Evolutionary conservation across 1,140 invertebrate genomes (phyloP).

Genomic region (Hyphantria cunea): DNA sequence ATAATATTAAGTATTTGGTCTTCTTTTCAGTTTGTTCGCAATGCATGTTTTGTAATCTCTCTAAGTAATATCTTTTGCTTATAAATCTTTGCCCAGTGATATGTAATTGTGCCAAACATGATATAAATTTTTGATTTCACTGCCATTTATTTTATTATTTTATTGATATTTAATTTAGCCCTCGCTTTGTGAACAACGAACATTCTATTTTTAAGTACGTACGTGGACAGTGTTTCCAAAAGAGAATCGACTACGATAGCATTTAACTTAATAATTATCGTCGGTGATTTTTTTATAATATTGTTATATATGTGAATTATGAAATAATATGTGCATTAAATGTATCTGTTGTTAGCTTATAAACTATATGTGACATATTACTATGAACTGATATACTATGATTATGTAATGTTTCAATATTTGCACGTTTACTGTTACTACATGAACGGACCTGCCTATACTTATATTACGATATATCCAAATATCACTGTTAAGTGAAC

Average conservation of each 20-base stretch:
- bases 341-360: slow-evolving; percentile 46
- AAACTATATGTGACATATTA: slow-evolving; percentile 36
- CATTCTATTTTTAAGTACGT: slow-evolving; percentile 48
- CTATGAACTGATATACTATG: slow-evolving; percentile 33
- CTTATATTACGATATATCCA: slow-evolving; percentile 29
- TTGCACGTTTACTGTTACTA: slow-evolving; percentile 25
- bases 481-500: slow-evolving; percentile 53
- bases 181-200: slow-evolving; percentile 48
- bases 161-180: slow-evolving; percentile 36
- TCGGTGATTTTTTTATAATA: slow-evolving; percentile 40
- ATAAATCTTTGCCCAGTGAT: slow-evolving; percentile 25
- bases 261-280: slow-evolving; percentile 54
- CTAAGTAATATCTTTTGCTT: slow-evolving; percentile 17
- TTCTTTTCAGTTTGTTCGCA: slow-evolving; percentile 14
- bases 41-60: slow-evolving; percentile 10
- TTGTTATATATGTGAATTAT: slow-evolving; percentile 45
- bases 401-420: slow-evolving; percentile 13
- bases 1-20: slow-evolving; percentile 30
- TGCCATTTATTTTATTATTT: slow-evolving; percentile 51
- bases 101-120: slow-evolving; percentile 61
- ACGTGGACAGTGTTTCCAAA: slow-evolving; percentile 42
- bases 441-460: slow-evolving; percentile 36
- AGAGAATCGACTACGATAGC: slow-evolving; percentile 45
- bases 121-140: slow-evolving; percentile 37
- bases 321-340: slow-evolving; percentile 38